phyloP scores from a whole-genome alignment of 1,140 invertebrate species.

The Phymastichus coffea region DNA sequence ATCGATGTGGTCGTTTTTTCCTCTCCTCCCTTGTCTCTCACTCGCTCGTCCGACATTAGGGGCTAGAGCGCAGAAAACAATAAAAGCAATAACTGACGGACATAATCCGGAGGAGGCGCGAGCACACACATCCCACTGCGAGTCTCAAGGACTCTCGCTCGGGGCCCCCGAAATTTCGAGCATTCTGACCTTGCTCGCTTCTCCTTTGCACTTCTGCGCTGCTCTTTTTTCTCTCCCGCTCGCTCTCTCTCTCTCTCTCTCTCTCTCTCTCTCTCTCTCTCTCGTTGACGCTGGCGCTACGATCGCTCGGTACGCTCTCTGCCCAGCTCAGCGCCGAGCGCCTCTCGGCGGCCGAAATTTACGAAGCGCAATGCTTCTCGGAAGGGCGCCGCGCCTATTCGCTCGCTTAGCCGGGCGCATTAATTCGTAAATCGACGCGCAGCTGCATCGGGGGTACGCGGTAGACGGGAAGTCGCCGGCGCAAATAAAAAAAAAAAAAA shows the following conservation, averaged over 20 bases:
- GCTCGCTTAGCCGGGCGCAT: too few species aligned
- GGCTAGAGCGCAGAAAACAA: constrained; percentile 33
- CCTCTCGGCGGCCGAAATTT: too few species aligned
- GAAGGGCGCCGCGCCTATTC: too few species aligned
- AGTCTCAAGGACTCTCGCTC: constrained; percentile 8
- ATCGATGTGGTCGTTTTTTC: constrained; percentile 13
- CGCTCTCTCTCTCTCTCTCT: background rate
- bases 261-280: background rate
- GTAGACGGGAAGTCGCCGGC: too few species aligned
- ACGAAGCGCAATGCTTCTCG: too few species aligned
- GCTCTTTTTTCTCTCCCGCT: background rate
- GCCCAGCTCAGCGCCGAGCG: too few species aligned
- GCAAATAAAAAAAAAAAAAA: too few species aligned
- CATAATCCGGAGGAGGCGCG: constrained; percentile 21
- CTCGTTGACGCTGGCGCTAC: background rate
- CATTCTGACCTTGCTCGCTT: background rate
- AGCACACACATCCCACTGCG: background rate
- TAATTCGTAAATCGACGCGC: too few species aligned
- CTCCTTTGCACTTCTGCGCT: background rate
- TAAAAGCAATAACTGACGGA: constrained; percentile 32
- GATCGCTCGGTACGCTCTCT: background rate
- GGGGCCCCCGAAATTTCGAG: background rate
- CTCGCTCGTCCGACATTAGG: constrained; percentile 13
- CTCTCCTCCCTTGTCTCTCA: constrained; percentile 13
- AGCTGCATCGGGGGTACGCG: too few species aligned